Evolutionary conservation across 2,888 invertebrate genomes (phyloP), one percentile per base, ranked within the genome.

Genomic region (Xanthorhoe designata): DNA sequence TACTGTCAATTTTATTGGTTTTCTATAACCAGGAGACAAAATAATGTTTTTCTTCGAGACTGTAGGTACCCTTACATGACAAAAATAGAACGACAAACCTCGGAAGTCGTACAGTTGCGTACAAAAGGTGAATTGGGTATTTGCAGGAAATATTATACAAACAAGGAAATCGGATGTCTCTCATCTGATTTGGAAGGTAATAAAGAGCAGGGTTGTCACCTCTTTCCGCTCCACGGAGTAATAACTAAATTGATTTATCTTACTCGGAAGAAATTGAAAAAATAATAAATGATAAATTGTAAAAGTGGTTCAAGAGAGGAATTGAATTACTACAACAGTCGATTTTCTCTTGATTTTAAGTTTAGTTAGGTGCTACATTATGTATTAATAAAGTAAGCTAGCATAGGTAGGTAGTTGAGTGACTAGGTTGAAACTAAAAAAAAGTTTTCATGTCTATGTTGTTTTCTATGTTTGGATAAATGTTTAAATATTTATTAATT

Each of bases 151-250:
- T 72, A 69, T 80, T 76, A 77, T 78, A 82, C 78, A 83, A 84
- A 81, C 77, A 78, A 76, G 80, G 82, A 82, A 82, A 84, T 82
- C 79, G 79, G 80, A 83, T 81, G 75, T 74, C 75, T 72, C 75
- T 79, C 77, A 79, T 78, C 81, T 81, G 80, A 82, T 85, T 84
- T 81, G 76, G 77, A 75, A 70, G 69, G 73, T 71, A 77, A 79
- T 80, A 80, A 79, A 79, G 72, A 67, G 66, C 61, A 75, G 73
- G 72, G 72, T 70, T 62, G 68, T 65, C 59, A 60, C 35, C 54
- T 53, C 47, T 59, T 62, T 62, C 62, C 59, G 62, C 56, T 59
- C 18, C 38, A 38, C 45, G 15, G 29, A 53, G 57, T 45, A 49
- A 52, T 56, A 53, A 38, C 55, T 64, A 61, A 64, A 64, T 64